Evolutionary conservation across 2,113 vertebrate genomes (phyloP).

Genomic region (Callorhinus ursinus): DNA sequence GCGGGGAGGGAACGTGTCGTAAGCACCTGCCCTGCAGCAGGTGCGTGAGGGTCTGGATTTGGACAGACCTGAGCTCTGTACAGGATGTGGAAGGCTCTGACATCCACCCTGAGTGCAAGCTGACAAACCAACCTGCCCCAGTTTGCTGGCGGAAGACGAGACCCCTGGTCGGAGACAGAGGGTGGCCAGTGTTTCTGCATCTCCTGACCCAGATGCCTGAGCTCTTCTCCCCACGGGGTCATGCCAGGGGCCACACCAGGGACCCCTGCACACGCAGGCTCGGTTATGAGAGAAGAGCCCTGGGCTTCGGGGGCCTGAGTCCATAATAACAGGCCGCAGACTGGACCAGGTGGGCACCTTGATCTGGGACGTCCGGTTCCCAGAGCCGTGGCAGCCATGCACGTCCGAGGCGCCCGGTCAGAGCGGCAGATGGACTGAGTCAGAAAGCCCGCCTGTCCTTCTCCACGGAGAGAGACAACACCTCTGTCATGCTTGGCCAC

Average conservation of each 20-base stretch:
- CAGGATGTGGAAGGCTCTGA: neutral
- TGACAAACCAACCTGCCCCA: neutral
- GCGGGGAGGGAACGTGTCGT: accelerated
- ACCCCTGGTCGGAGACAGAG: neutral
- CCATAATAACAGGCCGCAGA: neutral
- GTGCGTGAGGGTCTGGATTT: accelerated
- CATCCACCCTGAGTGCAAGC: accelerated
- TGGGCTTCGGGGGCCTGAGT: accelerated
- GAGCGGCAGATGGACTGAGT: neutral
- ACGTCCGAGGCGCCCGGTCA: accelerated
- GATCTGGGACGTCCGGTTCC: neutral
- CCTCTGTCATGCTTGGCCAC: neutral
- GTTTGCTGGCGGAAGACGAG: neutral
- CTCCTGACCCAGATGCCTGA: neutral
- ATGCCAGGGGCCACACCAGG: neutral
- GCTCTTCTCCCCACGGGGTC: neutral
- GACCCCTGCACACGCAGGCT: accelerated
- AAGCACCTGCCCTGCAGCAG: accelerated
- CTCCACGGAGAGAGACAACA: neutral
- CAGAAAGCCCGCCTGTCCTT: neutral
- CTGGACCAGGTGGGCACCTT: accelerated
- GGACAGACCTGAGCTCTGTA: neutral
- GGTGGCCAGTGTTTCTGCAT: neutral
- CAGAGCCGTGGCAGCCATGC: accelerated
- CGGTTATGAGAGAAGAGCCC: neutral